Base-by-base conservation (phyloP, 2,888 invertebrate species). In the Drosophila mimica region DNA sequence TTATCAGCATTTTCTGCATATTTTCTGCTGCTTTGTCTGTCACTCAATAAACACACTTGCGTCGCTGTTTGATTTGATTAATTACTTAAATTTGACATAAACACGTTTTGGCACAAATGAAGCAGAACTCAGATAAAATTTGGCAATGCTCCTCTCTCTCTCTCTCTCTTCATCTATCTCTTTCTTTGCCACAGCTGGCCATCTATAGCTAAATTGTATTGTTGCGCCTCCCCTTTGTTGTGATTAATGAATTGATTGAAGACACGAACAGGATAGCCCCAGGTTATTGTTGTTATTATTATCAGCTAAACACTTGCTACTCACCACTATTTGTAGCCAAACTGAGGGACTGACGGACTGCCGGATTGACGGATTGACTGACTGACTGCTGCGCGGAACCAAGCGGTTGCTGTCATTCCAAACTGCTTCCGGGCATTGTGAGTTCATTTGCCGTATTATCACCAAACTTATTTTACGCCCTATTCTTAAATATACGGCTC, bases 31-130 rank as follows among this genome's bases (percentile, higher is more conserved):
- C 25, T 36, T 15, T 56, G 3, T 48, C 36, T 43, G 33, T 38
- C 15, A 36, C 28, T 49, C 43, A 9, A 46, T 34, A 36, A 40
- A 2, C 25, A 31, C 20, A 53, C 4, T 43, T 51, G 40, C 15
- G 46, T 58, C 67, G 61, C 63, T 54, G 62, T 76, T 65, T 60
- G 52, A 66, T 68, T 82, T 84, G 88, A 84, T 84, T 84, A 88
- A 84, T 84, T 88, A 71, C 69, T 48, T 43, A 40, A 85, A 81
- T 85, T 77, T 70, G 81, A 78, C 87, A 79, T 74, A 76, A 81
- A 89, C 89, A 86, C 81, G 83, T 89, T 88, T 83, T 72, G 69
- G 74, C 89, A 70, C 81, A 86, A 83, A 76, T 87, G 87, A 84
- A 86, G 71, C 89, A 89, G 83, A 84, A 86, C 76, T 58, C 65